Conservation (phyloP, 2,797 vertebrate species). For the Hafferia zeledoni region DNA sequence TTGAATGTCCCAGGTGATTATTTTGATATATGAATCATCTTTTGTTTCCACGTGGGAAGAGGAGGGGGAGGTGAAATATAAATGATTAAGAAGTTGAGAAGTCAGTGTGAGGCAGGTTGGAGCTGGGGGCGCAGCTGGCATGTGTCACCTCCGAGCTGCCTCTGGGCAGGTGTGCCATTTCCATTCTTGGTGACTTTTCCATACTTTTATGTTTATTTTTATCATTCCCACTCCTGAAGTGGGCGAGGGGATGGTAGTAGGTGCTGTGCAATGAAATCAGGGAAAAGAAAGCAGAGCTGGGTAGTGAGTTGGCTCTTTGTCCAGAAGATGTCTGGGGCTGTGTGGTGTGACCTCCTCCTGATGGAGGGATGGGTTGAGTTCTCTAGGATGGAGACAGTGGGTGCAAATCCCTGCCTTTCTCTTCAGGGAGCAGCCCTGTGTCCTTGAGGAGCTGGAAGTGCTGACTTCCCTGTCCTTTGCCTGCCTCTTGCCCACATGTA, state of each 20-base stretch:
- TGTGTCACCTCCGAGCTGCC: neutral
- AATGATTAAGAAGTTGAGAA: neutral
- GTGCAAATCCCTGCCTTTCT: neutral
- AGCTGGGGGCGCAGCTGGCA: neutral
- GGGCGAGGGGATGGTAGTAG: neutral
- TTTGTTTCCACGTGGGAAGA: constrained; percentile 39
- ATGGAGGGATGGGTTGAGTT: neutral
- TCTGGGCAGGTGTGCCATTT: neutral
- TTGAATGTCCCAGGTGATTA: neutral
- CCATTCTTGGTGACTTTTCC: neutral
- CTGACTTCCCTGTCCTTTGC: neutral
- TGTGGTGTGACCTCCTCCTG: neutral
- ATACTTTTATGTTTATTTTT: neutral
- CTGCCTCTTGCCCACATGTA: neutral
- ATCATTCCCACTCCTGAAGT: neutral
- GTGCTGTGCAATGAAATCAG: rapidly evolving
- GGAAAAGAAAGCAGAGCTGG: neutral
- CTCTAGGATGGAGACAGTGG: neutral
- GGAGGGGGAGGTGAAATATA: constrained; percentile 3
- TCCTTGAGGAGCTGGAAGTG: neutral
- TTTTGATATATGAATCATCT: constrained; percentile 35
- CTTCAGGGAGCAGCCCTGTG: neutral
- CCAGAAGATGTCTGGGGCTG: neutral
- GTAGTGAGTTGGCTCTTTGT: neutral
- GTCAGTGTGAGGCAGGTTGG: neutral